Base-by-base conservation (phyloP, 2,797 vertebrate genomes). In the Eremophila alpestris region DNA sequence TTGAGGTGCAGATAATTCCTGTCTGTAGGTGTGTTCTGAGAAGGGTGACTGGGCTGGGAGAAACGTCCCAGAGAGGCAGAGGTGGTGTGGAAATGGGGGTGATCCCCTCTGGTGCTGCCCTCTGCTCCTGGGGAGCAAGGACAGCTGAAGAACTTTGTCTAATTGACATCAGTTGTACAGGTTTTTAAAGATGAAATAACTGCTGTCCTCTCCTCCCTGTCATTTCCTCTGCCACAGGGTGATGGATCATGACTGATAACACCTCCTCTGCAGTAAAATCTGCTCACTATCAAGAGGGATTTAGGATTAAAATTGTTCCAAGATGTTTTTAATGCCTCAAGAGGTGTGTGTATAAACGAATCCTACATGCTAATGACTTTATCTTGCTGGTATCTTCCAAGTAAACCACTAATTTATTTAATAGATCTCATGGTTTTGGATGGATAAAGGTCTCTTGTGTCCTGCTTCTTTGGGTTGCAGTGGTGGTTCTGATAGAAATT, bases 91-190 rank as follows among this genome's bases (percentile, higher is more conserved):
- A 6, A 51, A 11, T 1, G 6, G 40, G 19, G 58, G 4, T 0
- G 11, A 67, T 62, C 40, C 41, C 6, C 23, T 52, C 9, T 43
- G 2, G 3, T 5, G 5, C 48, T 65, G 51, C 30, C 18, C 19
- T 18, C 38, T 29, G 70, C 38, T 60, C 10, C 9, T 20, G 17
- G 34, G 16, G 41, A 73, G 45, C 51, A 36, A n/a, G 49, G 63
- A n/a, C 24, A 85, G 26, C 41, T 7, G 0, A 12, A 48, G 4
- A 32, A 17, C 46, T 63, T 22, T 5, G n/a, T 52, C 17, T 41
- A 1, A 34, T 56, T 21, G 13, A 1, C 23, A 18, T 52, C 32
- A 38, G 11, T 27, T 38, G 34, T 18, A 5, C 0, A 0, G 1
- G 2, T 14, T 55, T 62, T 14, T 4, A 8, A 69, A 43, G 59